phyloP scores from a whole-genome alignment of 2,797 vertebrate species.

The Pipistrellus kuhlii region DNA sequence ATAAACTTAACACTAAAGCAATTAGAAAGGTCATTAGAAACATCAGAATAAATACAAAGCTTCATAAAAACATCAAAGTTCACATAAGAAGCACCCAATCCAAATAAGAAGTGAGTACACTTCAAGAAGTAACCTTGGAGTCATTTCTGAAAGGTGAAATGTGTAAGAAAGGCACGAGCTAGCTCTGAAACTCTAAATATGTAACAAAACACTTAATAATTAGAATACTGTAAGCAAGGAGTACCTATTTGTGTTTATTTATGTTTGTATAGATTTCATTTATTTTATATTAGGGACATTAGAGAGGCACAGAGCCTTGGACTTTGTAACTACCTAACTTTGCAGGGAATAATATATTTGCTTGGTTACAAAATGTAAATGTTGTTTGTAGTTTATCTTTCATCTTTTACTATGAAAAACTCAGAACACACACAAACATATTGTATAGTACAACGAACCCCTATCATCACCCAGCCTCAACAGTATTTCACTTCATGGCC shows the following conservation, averaged over 20 bases:
- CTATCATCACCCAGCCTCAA: not conserved
- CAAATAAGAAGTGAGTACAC: not conserved
- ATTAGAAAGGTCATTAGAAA: not conserved
- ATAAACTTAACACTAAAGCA: not conserved
- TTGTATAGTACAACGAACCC: not conserved
- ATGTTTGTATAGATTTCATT: not conserved
- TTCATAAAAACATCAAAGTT: slow-evolving; percentile 1
- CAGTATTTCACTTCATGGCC: not conserved
- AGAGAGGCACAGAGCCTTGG: not conserved
- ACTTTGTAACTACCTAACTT: not conserved
- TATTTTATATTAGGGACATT: not conserved
- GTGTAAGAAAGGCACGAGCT: not conserved
- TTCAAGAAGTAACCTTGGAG: not conserved
- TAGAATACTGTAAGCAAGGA: not conserved
- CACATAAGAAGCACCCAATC: not conserved
- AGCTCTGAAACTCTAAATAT: not conserved
- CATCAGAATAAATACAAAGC: not conserved
- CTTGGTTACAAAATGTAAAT: not conserved
- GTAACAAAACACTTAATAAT: not conserved
- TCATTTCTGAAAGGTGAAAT: not conserved
- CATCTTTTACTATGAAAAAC: slow-evolving; percentile 15
- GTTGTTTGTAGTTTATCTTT: not conserved
- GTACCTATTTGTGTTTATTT: not conserved
- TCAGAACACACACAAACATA: not conserved
- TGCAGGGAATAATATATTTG: not conserved